Base-by-base conservation (phyloP, 2,113 vertebrate genomes). In the Egretta garzetta region DNA sequence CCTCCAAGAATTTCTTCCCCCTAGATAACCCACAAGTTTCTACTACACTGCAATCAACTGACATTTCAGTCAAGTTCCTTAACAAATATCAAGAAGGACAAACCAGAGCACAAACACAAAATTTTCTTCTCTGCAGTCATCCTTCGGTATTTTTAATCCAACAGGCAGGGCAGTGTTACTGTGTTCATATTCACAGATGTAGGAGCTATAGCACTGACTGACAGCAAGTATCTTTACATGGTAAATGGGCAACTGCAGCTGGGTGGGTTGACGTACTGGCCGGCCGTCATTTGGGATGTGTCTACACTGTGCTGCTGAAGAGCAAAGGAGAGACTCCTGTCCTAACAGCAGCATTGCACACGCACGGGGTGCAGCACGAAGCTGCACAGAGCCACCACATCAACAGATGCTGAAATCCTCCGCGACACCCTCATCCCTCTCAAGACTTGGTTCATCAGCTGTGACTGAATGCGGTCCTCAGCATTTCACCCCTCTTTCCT, bases 211-310 rank as follows among this genome's bases (percentile, higher is more conserved):
- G 52, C 24, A 32, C 53, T 19, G 50, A 6, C 45, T 27, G 47
- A 35, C 1, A 32, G 35, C 6, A 63, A 39, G n/a, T 27, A 20
- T 30, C 72, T 74, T 39, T 27, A 16, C 6, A 14, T 9, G 37
- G 28, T 22, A 24, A n/a, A 49, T 10, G 23, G 37, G 43, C 50
- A 53, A 10, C 12, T 19, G 20, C 41, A 63, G 26, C 73, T 20
- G 47, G 52, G 47, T 1, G 17, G 63, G 58, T 7, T 75, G 33
- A 75, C 3, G 56, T 24, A 12, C 49, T 11, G 45, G 39, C 45
- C 2, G 3, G 9, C 24, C 1, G 0, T 13, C 41, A 30, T 6
- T 28, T 0, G 3, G 56, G 45, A 66, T 32, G 22, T 1, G 17
- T 32, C 43, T 32, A 50, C 39, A 43, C 10, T 14, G 3, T 5